These are phyloP conservation scores for Guaruba guarouba DNA, from an alignment of 2,113 vertebrate species.

Conservation along the genomic window DNA sequence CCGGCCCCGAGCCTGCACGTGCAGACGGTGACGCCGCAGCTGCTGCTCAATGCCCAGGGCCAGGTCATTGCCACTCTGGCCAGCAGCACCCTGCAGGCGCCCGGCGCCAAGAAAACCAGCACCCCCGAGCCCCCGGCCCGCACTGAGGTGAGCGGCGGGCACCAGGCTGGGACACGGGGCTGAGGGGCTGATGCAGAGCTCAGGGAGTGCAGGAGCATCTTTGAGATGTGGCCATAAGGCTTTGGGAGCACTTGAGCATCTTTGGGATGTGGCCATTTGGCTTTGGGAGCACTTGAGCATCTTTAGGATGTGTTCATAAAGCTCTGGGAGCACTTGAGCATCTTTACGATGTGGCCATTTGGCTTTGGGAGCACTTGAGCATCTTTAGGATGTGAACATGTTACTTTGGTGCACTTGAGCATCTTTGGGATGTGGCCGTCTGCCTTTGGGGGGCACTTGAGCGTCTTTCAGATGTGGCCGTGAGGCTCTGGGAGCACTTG, in stretches of 20 bases:
- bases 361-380: background rate
- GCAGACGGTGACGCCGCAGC: constrained; percentile 88
- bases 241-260: too few relatives aligned
- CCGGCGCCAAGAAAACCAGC: constrained; percentile 78
- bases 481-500: background rate
- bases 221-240: background rate
- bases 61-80: constrained; percentile 92
- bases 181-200: background rate
- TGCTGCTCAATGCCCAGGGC: constrained; percentile 91
- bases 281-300: background rate
- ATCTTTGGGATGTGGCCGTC: background rate
- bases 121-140: constrained; percentile 69
- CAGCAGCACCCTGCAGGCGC: constrained; percentile 75
- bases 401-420: too few relatives aligned
- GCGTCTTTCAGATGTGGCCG: background rate
- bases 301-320: too few relatives aligned
- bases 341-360: fast-evolving
- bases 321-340: background rate
- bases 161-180: fast-evolving
- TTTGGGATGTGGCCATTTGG: too few relatives aligned
- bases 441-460: background rate
- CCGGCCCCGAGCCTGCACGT: constrained; percentile 85
- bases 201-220: fast-evolving
- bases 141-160: constrained; percentile 56
- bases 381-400: background rate